phyloP scores from a whole-genome alignment of 2,113 vertebrate genomes.

The Platanista minor region DNA sequence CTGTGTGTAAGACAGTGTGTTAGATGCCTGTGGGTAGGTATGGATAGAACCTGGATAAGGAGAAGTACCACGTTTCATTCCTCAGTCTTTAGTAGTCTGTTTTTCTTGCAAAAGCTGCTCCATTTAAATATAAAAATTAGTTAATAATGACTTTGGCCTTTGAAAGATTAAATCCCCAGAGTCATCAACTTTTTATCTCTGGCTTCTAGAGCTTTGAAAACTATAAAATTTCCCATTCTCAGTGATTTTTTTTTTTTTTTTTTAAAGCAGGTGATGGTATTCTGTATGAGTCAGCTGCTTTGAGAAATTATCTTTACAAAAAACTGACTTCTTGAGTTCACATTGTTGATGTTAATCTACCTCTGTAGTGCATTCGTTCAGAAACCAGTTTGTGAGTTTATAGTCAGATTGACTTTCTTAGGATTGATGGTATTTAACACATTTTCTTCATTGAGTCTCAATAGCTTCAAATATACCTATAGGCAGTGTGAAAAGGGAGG shows the following conservation, averaged over 20 bases:
- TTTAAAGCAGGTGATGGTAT: background rate
- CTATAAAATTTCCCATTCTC: background rate
- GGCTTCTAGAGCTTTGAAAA: background rate
- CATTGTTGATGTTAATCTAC: background rate
- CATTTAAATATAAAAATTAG: slow-evolving; percentile 35
- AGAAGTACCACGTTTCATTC: background rate
- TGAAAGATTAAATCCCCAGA: background rate
- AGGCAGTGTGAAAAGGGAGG: background rate
- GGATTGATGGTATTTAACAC: background rate
- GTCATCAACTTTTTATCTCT: background rate
- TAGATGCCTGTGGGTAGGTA: background rate
- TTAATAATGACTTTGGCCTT: background rate
- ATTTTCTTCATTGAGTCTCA: background rate
- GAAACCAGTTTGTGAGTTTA: background rate
- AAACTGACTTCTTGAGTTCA: background rate
- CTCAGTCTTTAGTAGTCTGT: background rate
- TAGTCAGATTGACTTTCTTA: background rate
- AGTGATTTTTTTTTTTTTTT: background rate
- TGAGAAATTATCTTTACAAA: background rate
- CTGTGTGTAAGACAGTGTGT: background rate
- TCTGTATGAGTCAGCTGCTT: background rate
- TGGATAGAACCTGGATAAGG: background rate
- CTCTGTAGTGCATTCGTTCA: background rate
- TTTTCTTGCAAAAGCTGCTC: background rate
- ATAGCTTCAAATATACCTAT: background rate